Evolutionary conservation across 2,888 invertebrate species (phyloP).

Genomic region (Heteromurus nitidus): DNA sequence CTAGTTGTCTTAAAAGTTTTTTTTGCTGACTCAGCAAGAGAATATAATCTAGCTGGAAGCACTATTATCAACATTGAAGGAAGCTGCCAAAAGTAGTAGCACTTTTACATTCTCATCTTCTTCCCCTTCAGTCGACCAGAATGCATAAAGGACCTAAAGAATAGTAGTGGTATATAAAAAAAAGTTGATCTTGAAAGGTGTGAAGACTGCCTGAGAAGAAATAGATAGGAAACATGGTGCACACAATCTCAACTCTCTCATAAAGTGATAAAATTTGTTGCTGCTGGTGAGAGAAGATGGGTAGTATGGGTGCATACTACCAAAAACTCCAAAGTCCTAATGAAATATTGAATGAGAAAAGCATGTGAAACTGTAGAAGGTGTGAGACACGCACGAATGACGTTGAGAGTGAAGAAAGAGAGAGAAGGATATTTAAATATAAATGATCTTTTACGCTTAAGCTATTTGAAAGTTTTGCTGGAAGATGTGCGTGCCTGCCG

Average conservation of each 20-base stretch:
- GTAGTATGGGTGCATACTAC: neutral
- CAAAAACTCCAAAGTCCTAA: neutral
- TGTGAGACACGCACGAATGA: slow-evolving; percentile 43
- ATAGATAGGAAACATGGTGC: neutral
- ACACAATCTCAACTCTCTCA: too few species aligned
- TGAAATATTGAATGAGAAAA: neutral
- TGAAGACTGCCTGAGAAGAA: slow-evolving; percentile 21
- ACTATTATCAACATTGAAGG: slow-evolving; percentile 13
- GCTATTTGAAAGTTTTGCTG: slow-evolving; percentile 21
- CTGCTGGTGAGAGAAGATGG: neutral
- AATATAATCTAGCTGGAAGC: slow-evolving; percentile 34
- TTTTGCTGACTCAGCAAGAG: slow-evolving; percentile 37
- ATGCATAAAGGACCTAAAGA: too few species aligned
- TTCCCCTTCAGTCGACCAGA: slow-evolving; percentile 11
- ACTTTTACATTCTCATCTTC: slow-evolving; percentile 4
- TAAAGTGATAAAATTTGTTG: slow-evolving; percentile 14
- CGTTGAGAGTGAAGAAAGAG: slow-evolving; percentile 24
- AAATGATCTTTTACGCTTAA: slow-evolving; percentile 37
- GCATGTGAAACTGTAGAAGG: slow-evolving; percentile 4
- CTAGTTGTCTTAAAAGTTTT: slow-evolving; percentile 11
- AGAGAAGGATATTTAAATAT: slow-evolving; percentile 41
- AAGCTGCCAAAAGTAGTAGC: slow-evolving; percentile 13
- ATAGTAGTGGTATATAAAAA: neutral
- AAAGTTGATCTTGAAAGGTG: slow-evolving; percentile 45
- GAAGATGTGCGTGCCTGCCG: neutral